phyloP scores from a whole-genome alignment of 2,113 vertebrate species.

The Chaenogobius annularis region DNA sequence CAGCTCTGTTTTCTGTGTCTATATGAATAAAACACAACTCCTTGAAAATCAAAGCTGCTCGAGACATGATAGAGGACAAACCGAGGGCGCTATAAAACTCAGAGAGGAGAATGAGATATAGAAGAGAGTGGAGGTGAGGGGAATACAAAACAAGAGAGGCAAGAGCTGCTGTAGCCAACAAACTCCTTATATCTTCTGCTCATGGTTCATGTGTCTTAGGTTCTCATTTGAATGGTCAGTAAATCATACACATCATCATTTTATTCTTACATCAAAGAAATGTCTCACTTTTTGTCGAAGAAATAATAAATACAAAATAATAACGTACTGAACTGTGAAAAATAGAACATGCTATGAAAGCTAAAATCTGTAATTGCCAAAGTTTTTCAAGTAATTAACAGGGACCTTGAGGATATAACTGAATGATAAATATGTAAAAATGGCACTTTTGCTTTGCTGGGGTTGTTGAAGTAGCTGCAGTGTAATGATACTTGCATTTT shows the following conservation, averaged over 20 bases:
- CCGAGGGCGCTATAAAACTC: slow-evolving; percentile 38
- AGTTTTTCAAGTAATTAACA: neutral
- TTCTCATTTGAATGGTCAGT: neutral
- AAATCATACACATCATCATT: neutral
- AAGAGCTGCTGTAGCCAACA: slow-evolving; percentile 17
- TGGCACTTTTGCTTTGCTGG: neutral
- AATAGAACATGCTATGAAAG: neutral
- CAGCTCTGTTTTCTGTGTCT: slow-evolving; percentile 2
- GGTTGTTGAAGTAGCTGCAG: neutral
- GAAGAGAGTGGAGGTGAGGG: slow-evolving; percentile 8
- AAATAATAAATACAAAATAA: neutral
- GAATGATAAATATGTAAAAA: neutral
- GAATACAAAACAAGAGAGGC: slow-evolving; percentile 43
- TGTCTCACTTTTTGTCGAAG: neutral
- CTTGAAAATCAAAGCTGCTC: slow-evolving; percentile 42
- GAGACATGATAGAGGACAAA: slow-evolving; percentile 42
- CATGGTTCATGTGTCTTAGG: slow-evolving; percentile 11
- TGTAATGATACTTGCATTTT: neutral
- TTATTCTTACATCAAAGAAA: too few relatives aligned
- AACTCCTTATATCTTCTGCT: slow-evolving; percentile 2
- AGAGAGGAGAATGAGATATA: slow-evolving; percentile 39
- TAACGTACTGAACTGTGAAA: neutral
- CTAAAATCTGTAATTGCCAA: slow-evolving; percentile 8
- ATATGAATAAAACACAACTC: slow-evolving; percentile 39
- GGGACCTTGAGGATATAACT: neutral